Conservation (phyloP, 2,888 invertebrate genomes). For the Lasioglossum figueresi region DNA sequence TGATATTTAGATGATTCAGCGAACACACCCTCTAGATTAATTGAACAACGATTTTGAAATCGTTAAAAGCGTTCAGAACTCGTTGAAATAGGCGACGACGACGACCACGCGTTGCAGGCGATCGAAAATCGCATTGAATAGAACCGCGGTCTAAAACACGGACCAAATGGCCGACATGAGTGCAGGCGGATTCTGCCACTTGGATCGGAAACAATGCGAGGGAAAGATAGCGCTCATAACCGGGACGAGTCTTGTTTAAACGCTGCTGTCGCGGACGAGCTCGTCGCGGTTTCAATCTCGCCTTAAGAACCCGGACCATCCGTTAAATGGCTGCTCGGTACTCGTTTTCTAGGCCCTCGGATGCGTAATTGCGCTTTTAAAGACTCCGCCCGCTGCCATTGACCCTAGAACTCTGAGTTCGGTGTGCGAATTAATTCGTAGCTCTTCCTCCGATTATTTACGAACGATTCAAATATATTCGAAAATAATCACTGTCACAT, state of each 20-base stretch:
- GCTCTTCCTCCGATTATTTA: not conserved
- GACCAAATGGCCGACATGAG: conserved; percentile 35
- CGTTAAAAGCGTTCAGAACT: not conserved
- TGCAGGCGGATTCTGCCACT: conserved; percentile 39
- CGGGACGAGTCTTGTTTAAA: conserved; percentile 30
- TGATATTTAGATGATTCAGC: too few species aligned
- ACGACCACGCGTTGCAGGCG: not conserved
- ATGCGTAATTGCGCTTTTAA: not conserved
- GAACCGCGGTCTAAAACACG: conserved; percentile 34
- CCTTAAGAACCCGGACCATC: conserved; percentile 4
- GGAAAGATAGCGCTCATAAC: conserved; percentile 30
- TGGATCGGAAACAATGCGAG: conserved; percentile 43
- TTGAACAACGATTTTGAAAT: too few species aligned
- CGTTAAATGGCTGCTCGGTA: not conserved
- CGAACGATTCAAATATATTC: not conserved
- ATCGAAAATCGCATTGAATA: not conserved
- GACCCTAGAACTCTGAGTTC: not conserved
- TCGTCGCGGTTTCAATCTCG: not conserved
- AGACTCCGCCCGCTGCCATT: not conserved
- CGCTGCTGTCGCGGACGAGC: not conserved
- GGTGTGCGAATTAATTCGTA: not conserved
- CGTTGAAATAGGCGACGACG: not conserved
- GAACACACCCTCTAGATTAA: too few species aligned
- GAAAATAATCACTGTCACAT: not conserved
- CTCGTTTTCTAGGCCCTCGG: not conserved